Percentiles rank a stretch among this genome's conserved stretches.
Conservation (phyloP, 2,797 vertebrate genomes). For the Parotocinclus haroldoi region DNA sequence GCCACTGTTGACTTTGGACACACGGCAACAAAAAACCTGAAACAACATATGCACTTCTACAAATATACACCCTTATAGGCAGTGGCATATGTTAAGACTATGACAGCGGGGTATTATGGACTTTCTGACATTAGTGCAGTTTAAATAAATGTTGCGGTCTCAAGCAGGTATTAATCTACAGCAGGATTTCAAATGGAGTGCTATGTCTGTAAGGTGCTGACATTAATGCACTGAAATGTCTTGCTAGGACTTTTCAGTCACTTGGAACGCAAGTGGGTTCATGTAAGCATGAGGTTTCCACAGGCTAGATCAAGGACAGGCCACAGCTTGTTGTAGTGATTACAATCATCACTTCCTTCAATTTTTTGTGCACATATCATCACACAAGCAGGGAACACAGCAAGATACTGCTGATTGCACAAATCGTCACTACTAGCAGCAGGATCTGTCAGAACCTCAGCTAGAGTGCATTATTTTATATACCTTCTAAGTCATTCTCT, state of each 20-base stretch:
- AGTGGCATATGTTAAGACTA: slow-evolving; percentile 3
- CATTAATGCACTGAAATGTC: slow-evolving; percentile 31
- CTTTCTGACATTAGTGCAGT: slow-evolving; percentile 22
- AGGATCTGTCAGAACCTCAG: no score
- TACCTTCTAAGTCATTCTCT: no score
- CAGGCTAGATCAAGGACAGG: no score
- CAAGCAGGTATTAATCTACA: slow-evolving; percentile 26
- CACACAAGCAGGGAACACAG: no score
- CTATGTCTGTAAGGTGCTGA: slow-evolving; percentile 23
- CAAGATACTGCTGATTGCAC: no score
- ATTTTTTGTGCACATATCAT: no score
- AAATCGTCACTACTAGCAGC: no score
- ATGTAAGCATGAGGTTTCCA: no score
- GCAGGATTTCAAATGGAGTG: slow-evolving; percentile 3
- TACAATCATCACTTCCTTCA: no score
- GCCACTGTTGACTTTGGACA: not conserved
- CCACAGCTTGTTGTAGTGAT: no score
- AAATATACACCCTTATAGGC: not conserved
- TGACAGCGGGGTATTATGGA: slow-evolving; percentile 42
- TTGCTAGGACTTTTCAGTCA: slow-evolving; percentile 6
- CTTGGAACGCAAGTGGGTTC: no score
- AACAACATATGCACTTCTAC: not conserved
- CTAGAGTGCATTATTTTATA: no score
- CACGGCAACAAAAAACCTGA: not conserved
- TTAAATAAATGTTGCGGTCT: slow-evolving; percentile 18